Conservation (phyloP, 2,888 invertebrate species). For the Coenonympha arcania region DNA sequence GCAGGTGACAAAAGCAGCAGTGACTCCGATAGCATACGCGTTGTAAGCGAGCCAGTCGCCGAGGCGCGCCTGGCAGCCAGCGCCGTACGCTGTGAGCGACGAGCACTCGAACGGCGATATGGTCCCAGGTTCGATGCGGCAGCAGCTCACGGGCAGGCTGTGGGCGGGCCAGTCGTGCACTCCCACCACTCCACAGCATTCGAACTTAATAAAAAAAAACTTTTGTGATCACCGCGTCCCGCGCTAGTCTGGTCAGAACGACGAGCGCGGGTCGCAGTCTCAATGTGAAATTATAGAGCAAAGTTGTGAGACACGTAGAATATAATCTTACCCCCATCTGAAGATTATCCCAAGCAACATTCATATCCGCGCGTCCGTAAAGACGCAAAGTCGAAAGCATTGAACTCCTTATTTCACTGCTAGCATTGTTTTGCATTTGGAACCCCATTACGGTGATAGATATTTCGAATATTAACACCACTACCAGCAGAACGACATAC, state of each 20-base stretch:
- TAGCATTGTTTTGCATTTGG: conserved; percentile 40
- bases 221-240: too few relatives aligned
- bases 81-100: conserved; percentile 37
- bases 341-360: conserved; percentile 54
- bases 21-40: conserved; percentile 44
- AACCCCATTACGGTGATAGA: conserved; percentile 48
- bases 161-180: conserved; percentile 69
- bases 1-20: conserved; percentile 42
- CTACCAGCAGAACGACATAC: conserved; percentile 48
- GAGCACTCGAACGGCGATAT: conserved; percentile 62
- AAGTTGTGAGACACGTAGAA: too few relatives aligned
- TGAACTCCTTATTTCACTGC: conserved; percentile 40
- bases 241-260: too few relatives aligned
- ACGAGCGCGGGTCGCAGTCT: too few relatives aligned
- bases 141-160: conserved; percentile 77
- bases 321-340: conserved; percentile 57
- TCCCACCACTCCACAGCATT: conserved; percentile 77
- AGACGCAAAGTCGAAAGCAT: conserved; percentile 45
- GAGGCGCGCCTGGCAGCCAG: conserved; percentile 73
- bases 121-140: conserved; percentile 62
- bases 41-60: conserved; percentile 61
- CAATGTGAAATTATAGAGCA: too few relatives aligned
- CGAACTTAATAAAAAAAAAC: conserved; percentile 58
- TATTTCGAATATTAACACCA: conserved; percentile 54
- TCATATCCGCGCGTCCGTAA: conserved; percentile 45